phyloP scores from a whole-genome alignment of 2,888 invertebrate species.

The Meta bourneti region DNA sequence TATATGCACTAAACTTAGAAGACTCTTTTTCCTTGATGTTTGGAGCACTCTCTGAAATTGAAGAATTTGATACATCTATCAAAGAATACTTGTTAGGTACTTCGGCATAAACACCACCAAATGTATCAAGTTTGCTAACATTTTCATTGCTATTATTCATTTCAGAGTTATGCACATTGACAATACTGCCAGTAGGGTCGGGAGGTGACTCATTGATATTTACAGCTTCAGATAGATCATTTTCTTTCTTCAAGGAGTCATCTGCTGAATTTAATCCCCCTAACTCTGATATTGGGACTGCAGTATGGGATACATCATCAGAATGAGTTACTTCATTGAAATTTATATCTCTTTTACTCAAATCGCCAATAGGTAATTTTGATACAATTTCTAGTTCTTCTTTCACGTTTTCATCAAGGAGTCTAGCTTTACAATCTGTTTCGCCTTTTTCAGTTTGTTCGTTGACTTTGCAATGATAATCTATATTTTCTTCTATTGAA shows the following conservation, averaged over 20 bases:
- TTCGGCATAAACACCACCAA: background rate
- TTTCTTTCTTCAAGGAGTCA: too few species aligned
- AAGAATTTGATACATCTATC: background rate
- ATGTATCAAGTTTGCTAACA: background rate
- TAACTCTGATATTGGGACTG: too few species aligned
- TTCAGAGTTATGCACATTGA: too few species aligned
- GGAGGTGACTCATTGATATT: too few species aligned
- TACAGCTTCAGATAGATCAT: too few species aligned
- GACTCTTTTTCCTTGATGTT: background rate
- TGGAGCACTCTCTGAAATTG: background rate
- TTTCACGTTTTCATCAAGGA: background rate
- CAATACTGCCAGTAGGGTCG: too few species aligned
- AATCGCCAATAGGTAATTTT: too few species aligned
- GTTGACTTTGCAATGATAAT: too few species aligned
- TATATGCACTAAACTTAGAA: constrained; percentile 1
- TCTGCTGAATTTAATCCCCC: too few species aligned
- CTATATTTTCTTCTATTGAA: too few species aligned
- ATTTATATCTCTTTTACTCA: background rate
- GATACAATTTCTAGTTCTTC: too few species aligned
- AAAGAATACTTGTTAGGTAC: background rate
- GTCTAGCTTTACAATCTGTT: background rate
- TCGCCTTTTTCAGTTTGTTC: background rate
- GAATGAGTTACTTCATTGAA: background rate
- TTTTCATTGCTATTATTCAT: too few species aligned
- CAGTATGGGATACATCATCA: background rate